Evolutionary conservation across 2,888 invertebrate genomes (phyloP), one percentile per base, ranked within the genome.

Genomic region (Euphydryas editha): DNA sequence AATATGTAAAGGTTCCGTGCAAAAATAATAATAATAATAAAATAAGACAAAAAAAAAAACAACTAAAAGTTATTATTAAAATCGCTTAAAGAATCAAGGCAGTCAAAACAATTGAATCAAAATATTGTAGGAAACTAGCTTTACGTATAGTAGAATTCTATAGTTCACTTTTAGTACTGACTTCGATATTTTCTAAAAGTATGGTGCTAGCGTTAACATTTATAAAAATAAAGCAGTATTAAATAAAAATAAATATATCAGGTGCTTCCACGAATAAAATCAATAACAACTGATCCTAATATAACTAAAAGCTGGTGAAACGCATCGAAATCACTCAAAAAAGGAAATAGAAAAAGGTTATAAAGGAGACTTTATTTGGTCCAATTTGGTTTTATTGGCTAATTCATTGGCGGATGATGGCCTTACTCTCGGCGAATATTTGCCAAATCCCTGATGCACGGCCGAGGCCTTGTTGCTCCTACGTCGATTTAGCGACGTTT

Each of bases 381-480:
- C 85, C 90, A 90, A 91, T 91, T 90, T 89, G 86, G 83, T 88
- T 91, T 90, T 91, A 91, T 91, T 72, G 86, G 87, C 87, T 90
- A 90, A 91, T 91, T 90, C 88, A 87, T 89, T 86, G 89, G 82
- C 63, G 83, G 81, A 82, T 72, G 73, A 75, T 81, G 81, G 84
- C 83, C 83, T 11, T 17, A 78, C 78, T 76, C 76, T 78, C 77
- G 80, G 72, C 73, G 78, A 82, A 84, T 84, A 82, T 85, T 85
- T 81, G 80, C 75, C 78, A 82, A 85, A 88, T 85, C 86, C 86
- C 81, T 81, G 81, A 86, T 78, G 83, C 81, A 81, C 79, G 76
- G 73, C 73, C 75, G 58, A 64, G 49, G 60, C 59, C 70, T 72
- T 73, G 75, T 68, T 73, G 71, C 70, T 69, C 78, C 76, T 80